Conservation (phyloP, 2,113 vertebrate genomes). For the Nicator chloris region DNA sequence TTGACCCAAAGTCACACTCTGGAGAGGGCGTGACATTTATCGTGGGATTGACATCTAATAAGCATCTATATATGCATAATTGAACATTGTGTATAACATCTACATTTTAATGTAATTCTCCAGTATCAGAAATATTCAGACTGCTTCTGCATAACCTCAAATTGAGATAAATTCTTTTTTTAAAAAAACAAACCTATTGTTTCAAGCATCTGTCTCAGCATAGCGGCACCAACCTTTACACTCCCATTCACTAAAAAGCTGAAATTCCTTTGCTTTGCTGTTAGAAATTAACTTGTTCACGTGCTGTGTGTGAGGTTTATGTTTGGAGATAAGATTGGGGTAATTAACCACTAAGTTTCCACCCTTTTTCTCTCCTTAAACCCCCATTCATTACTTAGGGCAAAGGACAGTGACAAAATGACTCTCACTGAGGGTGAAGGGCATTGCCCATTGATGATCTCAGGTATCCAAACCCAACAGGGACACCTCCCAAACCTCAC, state of each 20-base stretch:
- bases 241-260: background rate
- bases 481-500: background rate
- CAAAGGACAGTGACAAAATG: background rate
- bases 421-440: background rate
- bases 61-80: background rate
- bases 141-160: background rate
- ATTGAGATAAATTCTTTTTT: background rate
- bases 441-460: background rate
- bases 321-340: background rate
- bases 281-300: background rate
- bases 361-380: background rate
- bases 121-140: background rate
- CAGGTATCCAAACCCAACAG: background rate
- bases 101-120: background rate
- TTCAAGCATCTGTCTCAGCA: background rate
- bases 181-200: background rate
- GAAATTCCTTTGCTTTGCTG: background rate
- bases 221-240: background rate
- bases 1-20: background rate
- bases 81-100: background rate
- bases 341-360: background rate
- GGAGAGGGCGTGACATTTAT: background rate
- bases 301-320: background rate
- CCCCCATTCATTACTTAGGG: background rate
- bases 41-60: background rate